Conservation (phyloP, 2,797 vertebrate species). For the Chiloscyllium punctatum region DNA sequence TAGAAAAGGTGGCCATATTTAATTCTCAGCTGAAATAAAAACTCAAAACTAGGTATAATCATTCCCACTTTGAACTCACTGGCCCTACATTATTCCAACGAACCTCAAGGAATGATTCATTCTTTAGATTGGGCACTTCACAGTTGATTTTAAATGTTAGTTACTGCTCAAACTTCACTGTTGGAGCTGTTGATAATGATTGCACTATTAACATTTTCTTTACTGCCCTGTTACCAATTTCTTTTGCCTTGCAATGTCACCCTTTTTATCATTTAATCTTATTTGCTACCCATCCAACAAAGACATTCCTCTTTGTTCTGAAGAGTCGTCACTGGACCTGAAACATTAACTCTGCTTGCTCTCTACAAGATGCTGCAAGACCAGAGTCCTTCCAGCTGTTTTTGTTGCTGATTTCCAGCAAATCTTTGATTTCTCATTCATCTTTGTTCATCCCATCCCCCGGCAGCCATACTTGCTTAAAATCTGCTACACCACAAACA, state of each 20-base stretch:
- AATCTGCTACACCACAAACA: background rate
- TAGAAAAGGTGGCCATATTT: background rate
- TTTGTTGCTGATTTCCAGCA: too few relatives aligned
- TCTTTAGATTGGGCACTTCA: background rate
- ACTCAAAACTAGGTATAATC: background rate
- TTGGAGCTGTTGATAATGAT: too few relatives aligned
- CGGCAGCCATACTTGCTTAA: background rate
- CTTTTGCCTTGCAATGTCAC: background rate
- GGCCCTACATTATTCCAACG: background rate
- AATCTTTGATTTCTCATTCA: too few relatives aligned
- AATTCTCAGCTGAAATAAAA: background rate
- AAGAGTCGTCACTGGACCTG: too few relatives aligned
- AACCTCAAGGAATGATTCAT: background rate
- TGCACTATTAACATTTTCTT: background rate
- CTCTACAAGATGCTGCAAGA: too few relatives aligned
- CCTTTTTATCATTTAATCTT: background rate
- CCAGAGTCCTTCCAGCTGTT: too few relatives aligned
- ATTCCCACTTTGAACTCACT: background rate
- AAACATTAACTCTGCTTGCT: too few relatives aligned
- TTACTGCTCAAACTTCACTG: too few relatives aligned
- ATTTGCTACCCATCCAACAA: background rate
- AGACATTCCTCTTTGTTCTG: too few relatives aligned
- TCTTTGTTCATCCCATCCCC: too few relatives aligned
- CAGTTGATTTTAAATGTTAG: background rate
- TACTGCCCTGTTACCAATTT: background rate